phyloP scores from a whole-genome alignment of 1,140 invertebrate genomes.

The Belonocnema kinseyi region DNA sequence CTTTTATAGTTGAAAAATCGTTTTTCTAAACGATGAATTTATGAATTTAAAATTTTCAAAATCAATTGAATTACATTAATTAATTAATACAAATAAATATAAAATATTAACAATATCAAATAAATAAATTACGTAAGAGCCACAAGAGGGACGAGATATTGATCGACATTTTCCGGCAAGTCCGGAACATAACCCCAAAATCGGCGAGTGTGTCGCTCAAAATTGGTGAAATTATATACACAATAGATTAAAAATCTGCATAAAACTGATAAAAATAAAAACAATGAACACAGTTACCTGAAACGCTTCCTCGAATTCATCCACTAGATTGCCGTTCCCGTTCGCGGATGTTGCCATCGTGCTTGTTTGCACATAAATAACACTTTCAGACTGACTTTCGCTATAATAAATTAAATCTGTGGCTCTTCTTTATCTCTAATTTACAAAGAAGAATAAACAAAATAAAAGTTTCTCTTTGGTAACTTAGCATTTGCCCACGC shows the following conservation, averaged over 20 bases:
- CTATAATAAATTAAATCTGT: not conserved
- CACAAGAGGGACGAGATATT: slow-evolving; percentile 1
- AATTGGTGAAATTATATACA: no score
- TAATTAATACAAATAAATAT: no score
- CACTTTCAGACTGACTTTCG: not conserved
- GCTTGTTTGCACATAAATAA: slow-evolving; percentile 10
- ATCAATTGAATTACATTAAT: no score
- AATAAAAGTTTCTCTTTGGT: slow-evolving; percentile 5
- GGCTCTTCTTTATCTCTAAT: not conserved
- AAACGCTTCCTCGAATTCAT: slow-evolving; percentile 91
- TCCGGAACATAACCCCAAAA: no score
- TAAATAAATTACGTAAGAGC: not conserved
- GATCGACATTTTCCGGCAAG: not conserved
- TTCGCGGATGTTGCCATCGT: slow-evolving; percentile 86
- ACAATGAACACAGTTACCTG: slow-evolving; percentile 75
- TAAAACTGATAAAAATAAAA: not conserved
- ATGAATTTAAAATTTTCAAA: no score
- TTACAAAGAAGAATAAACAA: not conserved
- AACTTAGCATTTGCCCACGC: not conserved
- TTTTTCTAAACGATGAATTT: no score
- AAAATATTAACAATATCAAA: no score
- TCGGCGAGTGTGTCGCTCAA: no score
- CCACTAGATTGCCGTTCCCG: slow-evolving; percentile 87
- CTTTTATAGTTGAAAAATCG: no score
- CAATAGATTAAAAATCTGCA: not conserved